Conservation (phyloP, 1,140 invertebrate species). For the Caenorhabditis tropicalis region DNA sequence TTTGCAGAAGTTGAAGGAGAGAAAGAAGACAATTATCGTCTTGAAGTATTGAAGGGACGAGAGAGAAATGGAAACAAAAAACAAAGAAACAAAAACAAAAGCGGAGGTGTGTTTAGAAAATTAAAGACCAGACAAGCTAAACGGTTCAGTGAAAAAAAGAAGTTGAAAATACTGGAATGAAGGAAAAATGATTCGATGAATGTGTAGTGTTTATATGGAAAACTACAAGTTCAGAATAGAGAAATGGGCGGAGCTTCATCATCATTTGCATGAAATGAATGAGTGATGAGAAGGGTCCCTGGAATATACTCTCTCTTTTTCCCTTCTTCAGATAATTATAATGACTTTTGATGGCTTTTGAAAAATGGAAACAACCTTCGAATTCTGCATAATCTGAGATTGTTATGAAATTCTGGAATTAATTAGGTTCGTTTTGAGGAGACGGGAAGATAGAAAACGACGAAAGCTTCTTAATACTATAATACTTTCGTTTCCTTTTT, state of each 20-base stretch:
- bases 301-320: neutral
- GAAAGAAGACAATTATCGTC: conserved; percentile 2
- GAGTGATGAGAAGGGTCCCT: neutral
- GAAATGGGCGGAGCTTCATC: conserved; percentile 10
- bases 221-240: neutral
- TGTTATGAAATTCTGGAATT: neutral
- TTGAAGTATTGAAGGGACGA: neutral
- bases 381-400: neutral
- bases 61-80: neutral
- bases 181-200: neutral
- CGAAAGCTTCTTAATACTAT: conserved; percentile 10
- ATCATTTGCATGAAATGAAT: conserved; percentile 43
- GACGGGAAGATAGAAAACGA: neutral
- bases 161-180: neutral
- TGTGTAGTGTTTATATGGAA: neutral
- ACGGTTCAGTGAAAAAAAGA: neutral
- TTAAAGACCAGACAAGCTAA: neutral
- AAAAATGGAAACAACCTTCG: neutral
- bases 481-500: neutral
- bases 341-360: conserved; percentile 24
- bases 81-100: neutral
- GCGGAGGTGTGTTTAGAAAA: neutral
- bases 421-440: conserved; percentile 6
- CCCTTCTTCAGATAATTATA: conserved; percentile 37
- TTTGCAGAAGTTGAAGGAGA: neutral